Percentiles rank a stretch among this genome's conserved stretches.
Conservation (phyloP, 2,888 invertebrate species). For the Andricus curvator region DNA sequence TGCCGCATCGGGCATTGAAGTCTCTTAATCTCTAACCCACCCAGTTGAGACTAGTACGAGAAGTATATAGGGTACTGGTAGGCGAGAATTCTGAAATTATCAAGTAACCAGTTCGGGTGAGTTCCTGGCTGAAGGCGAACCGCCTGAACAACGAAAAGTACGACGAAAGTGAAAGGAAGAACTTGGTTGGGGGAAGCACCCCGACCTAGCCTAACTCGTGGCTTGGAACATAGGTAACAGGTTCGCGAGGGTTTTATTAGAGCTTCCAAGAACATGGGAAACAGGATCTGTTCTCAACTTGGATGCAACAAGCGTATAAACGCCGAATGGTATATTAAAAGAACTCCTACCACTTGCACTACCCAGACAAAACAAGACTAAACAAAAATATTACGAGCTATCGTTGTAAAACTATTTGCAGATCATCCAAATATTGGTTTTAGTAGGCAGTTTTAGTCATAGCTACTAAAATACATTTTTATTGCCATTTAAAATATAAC, state of each 20-base stretch:
- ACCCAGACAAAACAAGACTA: background rate
- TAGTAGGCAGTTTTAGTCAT: too few relatives aligned
- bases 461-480: too few relatives aligned
- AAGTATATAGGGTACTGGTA: background rate
- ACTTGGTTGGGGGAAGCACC: slow-evolving; percentile 52
- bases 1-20: background rate
- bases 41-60: slow-evolving; percentile 1
- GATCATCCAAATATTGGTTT: background rate
- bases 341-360: background rate
- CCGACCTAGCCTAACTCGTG: slow-evolving; percentile 54
- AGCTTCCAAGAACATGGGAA: background rate
- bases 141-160: slow-evolving; percentile 53
- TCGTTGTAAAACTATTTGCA: background rate
- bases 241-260: slow-evolving; percentile 11
- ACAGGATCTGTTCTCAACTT: background rate
- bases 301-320: background rate
- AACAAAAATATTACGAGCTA: background rate
- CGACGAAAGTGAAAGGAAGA: slow-evolving; percentile 73
- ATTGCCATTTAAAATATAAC: too few relatives aligned
- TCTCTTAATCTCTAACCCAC: background rate
- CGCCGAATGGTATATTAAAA: background rate
- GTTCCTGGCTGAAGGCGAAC: slow-evolving; percentile 53
- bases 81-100: slow-evolving; percentile 16
- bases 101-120: slow-evolving; percentile 51
- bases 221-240: background rate